Percentiles rank a stretch among this genome's conserved stretches.
Evolutionary conservation across 2,888 invertebrate species (phyloP).

Genomic region (Agrochola litura): DNA sequence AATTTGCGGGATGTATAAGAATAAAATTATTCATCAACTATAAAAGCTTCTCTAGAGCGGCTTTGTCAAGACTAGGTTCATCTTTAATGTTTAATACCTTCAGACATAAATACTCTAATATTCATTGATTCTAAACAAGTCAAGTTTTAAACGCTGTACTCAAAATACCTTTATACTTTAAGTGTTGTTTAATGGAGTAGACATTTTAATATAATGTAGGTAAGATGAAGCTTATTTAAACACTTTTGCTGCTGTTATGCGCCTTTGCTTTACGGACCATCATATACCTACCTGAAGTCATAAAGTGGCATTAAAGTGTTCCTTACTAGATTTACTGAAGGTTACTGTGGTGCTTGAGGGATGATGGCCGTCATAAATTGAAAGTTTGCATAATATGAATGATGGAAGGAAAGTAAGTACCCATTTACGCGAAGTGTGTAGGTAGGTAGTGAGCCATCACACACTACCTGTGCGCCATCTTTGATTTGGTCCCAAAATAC

Average conservation of each 20-base stretch:
- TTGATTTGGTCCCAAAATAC: not conserved
- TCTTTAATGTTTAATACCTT: constrained; percentile 9
- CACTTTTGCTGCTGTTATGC: not conserved
- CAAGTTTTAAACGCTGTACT: constrained; percentile 22
- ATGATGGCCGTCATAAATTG: constrained; percentile 7
- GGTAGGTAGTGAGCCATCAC: not conserved
- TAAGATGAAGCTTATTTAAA: not conserved
- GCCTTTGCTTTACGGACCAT: not conserved
- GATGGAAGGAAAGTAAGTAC: not conserved
- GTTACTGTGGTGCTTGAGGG: not conserved
- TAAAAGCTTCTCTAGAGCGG: not conserved
- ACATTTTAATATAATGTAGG: not conserved
- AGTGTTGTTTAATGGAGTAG: constrained; percentile 5
- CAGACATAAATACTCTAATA: constrained; percentile 8
- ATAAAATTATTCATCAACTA: not conserved
- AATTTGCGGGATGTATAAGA: not conserved
- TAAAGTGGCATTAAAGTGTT: constrained; percentile 27
- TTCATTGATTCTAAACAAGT: constrained; percentile 14
- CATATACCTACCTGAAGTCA: not conserved
- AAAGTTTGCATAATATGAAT: constrained; percentile 7
- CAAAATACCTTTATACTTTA: constrained; percentile 8
- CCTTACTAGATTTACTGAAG: constrained; percentile 4
- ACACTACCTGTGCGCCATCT: no score
- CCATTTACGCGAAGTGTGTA: not conserved
- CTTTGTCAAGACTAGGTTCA: not conserved